Evolutionary conservation across 1,140 invertebrate genomes (phyloP), one percentile per base, ranked within the genome.

Genomic region (Drosophila santomea): DNA sequence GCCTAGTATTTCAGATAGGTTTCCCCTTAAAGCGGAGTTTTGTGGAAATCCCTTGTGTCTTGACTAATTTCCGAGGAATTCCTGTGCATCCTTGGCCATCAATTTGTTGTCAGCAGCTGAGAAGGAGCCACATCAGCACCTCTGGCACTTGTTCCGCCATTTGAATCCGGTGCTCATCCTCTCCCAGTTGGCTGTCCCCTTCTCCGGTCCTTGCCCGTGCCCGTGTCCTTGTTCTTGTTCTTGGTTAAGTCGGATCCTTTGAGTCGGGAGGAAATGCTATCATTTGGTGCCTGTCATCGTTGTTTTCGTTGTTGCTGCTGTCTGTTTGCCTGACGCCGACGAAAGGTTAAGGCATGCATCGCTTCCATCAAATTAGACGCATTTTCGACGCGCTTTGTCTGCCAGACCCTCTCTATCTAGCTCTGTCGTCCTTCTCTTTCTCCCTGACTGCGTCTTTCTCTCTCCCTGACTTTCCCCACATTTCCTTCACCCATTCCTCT

Each of bases 331-430:
- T 55, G 55, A 38, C 64, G 66, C 58, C 62, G 55, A 48, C 43
- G 45, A 36, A 59, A 48, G 73, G 54, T 72, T 63, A 71, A 54
- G 69, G 51, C 66, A 83, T 63, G 75, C 71, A 63, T 75, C 72
- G 59, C 72, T 76, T 63, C 62, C 57, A 84, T 84, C 72, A 80
- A 84, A 80, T 88, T 85, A 74, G 69, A 78, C 79, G 79, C 60
- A 67, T 78, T 79, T 76, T 63, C 72, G 47, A 74, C 68, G 66
- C 78, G 68, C 73, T 84, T 74, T 83, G 64, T 83, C 47, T 74
- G 59, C 50, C 54, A 50, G 57, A 36, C 63, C 20, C 43, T 50
- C 52, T 56, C 50, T 35, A 10, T 47, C 67, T 35, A 28, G 11
- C 41, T 51, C 45, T 7, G 25, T 59, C 6, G 3, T 38, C 17